Base-by-base conservation (phyloP, 1,140 invertebrate species). In the Lanistes nyassanus region DNA sequence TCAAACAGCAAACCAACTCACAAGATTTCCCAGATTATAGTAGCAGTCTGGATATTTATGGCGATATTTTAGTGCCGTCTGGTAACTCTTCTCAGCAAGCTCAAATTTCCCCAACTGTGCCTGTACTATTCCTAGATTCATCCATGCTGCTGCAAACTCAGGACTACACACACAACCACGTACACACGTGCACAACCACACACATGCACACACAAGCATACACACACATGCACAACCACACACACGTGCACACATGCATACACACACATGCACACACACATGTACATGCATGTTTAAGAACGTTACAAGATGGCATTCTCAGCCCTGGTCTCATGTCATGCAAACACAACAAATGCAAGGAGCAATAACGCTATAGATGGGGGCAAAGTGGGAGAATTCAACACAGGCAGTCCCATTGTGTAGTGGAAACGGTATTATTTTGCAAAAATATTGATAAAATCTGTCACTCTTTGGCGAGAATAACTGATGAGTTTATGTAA, bases 101-200 rank as follows among this genome's bases (percentile, higher is more conserved):
- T 92, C 83, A 76, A 92, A 92, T 80, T 94, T 92, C 76, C 94
- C 93, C 58, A 93, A 89, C 23, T 92, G 92, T 4, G 95, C 93
- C 76, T 97, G 91, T 62, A 98, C 94, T 81, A 98, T 98, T 21
- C 97, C 97, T 31, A 98, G 90, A 90, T 99, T 99, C 97, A 98
- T 99, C 97, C 97, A 99, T 3, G 96, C 97, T 23, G 96, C 94
- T 9, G 97, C 94, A 92, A 98, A 99, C 84, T 95, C 93, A 68
- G 93, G 90, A 81, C 95, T 95, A 84, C 68, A 69, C 47, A 66
- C 23, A 65, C 19, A 77, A 21, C 66, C 36, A 36, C 23, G 36
- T 16, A 53, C 13, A 75, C 42, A 42, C 39, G 5, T 5, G 19
- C 9, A 1, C 42, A 13, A 47, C 19, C 19, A 13, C 9, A 47